Conservation (phyloP, 2,888 invertebrate species). For the Hymenopus coronatus region DNA sequence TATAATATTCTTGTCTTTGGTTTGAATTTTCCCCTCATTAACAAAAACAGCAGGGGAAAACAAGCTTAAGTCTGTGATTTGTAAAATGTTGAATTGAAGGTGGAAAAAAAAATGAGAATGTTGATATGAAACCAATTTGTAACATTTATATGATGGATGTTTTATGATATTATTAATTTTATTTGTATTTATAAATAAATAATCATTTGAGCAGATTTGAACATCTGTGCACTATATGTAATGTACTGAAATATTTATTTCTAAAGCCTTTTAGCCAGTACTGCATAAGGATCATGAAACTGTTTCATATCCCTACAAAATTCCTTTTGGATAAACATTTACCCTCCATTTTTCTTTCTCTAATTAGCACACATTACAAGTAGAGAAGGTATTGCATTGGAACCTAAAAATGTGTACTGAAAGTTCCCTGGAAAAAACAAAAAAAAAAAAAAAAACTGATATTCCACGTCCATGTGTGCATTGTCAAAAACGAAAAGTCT, state of each 20-base stretch:
- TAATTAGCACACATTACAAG: too few species aligned
- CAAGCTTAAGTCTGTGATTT: constrained; percentile 34
- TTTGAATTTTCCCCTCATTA: constrained; percentile 8
- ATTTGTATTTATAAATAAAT: constrained; percentile 35
- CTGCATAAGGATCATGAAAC: too few species aligned
- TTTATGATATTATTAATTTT: constrained; percentile 35
- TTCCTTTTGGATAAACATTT: too few species aligned
- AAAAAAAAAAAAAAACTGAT: too few species aligned
- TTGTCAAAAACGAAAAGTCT: too few species aligned
- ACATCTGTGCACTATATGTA: not conserved
- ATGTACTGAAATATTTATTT: not conserved
- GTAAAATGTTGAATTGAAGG: constrained; percentile 31
- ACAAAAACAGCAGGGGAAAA: constrained; percentile 4
- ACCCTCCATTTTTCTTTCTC: too few species aligned
- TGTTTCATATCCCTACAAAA: too few species aligned
- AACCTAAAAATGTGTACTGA: too few species aligned
- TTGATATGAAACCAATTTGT: constrained; percentile 33
- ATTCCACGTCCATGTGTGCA: too few species aligned
- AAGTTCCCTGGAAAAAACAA: too few species aligned
- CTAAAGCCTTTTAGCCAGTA: too few species aligned
- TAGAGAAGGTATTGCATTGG: too few species aligned
- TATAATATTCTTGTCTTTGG: constrained; percentile 19
- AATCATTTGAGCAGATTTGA: constrained; percentile 25
- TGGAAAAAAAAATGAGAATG: constrained; percentile 20
- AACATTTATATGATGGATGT: constrained; percentile 37